Base-by-base conservation (phyloP, 2,113 vertebrate species). In the Crypturellus undulatus region DNA sequence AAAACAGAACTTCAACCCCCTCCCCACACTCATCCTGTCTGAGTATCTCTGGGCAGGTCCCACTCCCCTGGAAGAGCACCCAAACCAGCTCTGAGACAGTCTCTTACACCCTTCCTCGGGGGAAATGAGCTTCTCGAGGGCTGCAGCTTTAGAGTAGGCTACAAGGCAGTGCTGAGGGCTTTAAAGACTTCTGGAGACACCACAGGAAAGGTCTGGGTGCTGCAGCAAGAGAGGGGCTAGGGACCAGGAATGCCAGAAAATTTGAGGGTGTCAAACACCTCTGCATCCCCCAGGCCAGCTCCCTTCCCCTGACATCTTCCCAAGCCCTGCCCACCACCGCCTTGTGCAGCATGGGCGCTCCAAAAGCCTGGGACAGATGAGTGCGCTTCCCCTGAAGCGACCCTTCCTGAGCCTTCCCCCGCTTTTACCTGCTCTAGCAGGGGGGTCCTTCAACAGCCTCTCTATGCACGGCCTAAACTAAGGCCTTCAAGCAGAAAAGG, bases 301-400 rank as follows among this genome's bases (percentile, higher is more conserved):
- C 67, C 34, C 16, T 65, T 38, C 51, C 13, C 60, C 36, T 63
- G 34, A 28, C 42, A 49, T 34, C 15, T 79, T 56, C 54, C 54
- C 54, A 32, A 32, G 54, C 9, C 54, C 28, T 56, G 52, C 26
- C 52, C 16, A 26, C 26, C 20, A 21, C 36, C 49, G 51, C 15
- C 32, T 38, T 54, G 36, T 2, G 0, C 36, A 62, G 75, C 56
- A 56, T 15, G 56, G 13, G 25, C 25, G 59, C n/a, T 34, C 25
- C 45, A n/a, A 84, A 79, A 36, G n/a, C n/a, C 24, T 73, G 24
- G 36, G 26, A 59, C n/a, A 87, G 43, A 62, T 20, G 42, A 8
- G 1, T 5, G 56, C 65, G 36, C 13, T 56, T 82, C 68, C 13
- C 40, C 32, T 32, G 22, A 26, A 51, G 32, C 0, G 0, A 52